phyloP scores from a whole-genome alignment of 2,113 vertebrate genomes.

The Casuarius casuarius region DNA sequence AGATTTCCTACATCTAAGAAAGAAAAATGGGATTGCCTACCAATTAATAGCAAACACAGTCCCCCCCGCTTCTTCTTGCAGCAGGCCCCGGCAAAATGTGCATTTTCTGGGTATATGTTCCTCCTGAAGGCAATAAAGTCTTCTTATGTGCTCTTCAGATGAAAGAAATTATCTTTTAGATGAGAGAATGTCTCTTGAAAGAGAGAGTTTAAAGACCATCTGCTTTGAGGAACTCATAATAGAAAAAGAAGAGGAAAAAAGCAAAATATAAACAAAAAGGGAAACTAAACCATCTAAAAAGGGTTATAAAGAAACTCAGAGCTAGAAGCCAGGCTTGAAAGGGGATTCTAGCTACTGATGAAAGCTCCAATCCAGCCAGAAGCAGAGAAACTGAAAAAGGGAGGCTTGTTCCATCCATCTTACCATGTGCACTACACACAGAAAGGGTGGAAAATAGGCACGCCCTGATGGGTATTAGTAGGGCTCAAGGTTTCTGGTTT shows the following conservation, averaged over 20 bases:
- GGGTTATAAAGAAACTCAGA: background rate
- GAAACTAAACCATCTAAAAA: background rate
- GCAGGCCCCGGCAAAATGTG: background rate
- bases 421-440: rapidly evolving
- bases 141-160: background rate
- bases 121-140: background rate
- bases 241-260: background rate
- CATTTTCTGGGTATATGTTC: background rate
- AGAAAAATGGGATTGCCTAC: background rate
- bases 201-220: background rate
- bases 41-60: background rate
- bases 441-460: background rate
- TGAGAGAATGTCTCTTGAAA: background rate
- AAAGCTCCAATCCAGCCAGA: background rate
- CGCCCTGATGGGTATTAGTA: rapidly evolving
- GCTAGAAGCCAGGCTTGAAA: background rate
- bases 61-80: background rate
- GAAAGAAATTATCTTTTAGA: background rate
- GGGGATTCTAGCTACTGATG: background rate
- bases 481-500: too few relatives aligned
- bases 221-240: conserved; percentile 32
- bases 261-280: background rate
- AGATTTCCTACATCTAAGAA: background rate
- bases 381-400: background rate
- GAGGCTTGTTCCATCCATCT: background rate